Evolutionary conservation across 2,797 vertebrate species (phyloP).

Genomic region (Malacoraja senta): DNA sequence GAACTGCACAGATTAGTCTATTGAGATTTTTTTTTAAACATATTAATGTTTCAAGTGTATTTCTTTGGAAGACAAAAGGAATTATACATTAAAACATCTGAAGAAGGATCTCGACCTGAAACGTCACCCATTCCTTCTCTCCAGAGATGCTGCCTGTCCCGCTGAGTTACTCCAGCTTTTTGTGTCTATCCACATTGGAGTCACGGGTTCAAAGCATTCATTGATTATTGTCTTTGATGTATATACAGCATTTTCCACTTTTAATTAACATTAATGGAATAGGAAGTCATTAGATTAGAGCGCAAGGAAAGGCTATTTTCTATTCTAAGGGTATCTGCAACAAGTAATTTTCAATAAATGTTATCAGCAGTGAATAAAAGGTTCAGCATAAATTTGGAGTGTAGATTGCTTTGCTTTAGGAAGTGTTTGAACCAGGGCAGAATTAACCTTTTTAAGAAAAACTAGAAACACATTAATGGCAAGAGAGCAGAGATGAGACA

Average conservation of each 20-base stretch:
- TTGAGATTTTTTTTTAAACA: neutral
- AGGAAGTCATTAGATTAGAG: neutral
- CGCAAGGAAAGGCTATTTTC: neutral
- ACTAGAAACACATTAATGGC: neutral
- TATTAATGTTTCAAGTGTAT: neutral
- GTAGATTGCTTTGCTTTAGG: neutral
- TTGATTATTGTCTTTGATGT: neutral
- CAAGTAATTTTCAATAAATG: neutral
- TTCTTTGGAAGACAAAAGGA: neutral
- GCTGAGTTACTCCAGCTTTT: no score
- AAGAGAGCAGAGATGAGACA: neutral
- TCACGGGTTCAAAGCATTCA: neutral
- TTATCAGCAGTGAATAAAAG: neutral
- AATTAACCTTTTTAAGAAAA: neutral
- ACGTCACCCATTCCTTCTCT: no score
- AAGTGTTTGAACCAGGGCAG: neutral
- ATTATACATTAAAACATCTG: neutral
- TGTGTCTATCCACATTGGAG: no score
- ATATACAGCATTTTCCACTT: neutral
- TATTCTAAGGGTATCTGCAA: neutral
- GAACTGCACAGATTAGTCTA: neutral
- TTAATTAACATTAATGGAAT: neutral
- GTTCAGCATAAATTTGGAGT: neutral
- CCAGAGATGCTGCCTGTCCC: no score
- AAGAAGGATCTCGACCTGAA: no score